Percentiles rank a stretch among this genome's conserved stretches.
Conservation (phyloP, 2,113 vertebrate species). For the Jaculus jaculus region DNA sequence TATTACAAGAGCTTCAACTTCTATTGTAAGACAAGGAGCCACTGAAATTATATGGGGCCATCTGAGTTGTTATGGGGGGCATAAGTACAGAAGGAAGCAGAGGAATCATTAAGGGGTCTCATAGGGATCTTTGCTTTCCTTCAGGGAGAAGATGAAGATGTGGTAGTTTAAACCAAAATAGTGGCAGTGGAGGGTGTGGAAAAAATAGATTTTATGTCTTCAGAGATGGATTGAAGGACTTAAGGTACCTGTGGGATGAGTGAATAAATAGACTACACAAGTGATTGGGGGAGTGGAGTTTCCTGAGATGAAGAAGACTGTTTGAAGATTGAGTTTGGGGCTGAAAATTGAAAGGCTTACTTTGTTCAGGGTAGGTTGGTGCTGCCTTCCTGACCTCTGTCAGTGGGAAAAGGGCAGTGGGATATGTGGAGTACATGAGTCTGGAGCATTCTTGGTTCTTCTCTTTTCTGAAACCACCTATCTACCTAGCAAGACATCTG, state of each 20-base stretch:
- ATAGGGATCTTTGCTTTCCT: not conserved
- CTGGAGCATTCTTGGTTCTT: not conserved
- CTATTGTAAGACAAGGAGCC: not conserved
- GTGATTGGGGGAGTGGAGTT: not conserved
- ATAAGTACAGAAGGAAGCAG: not conserved
- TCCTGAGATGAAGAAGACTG: not conserved
- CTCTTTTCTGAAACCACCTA: not conserved
- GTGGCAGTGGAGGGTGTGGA: not conserved
- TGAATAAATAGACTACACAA: too few species aligned
- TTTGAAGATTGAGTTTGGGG: not conserved
- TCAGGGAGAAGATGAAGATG: not conserved
- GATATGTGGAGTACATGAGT: not conserved
- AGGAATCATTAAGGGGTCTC: not conserved
- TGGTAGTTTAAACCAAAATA: not conserved
- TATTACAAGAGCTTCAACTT: not conserved
- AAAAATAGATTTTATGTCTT: not conserved
- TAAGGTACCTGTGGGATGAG: not conserved
- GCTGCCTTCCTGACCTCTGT: not conserved
- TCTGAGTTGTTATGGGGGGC: not conserved
- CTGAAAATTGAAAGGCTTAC: not conserved
- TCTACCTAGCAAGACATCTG: not conserved
- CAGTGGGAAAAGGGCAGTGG: not conserved
- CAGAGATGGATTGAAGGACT: not conserved
- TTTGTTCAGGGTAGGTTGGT: accelerated
- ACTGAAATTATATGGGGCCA: too few species aligned